phyloP scores from a whole-genome alignment of 1,140 invertebrate genomes.

The Caenorhabditis remanei region DNA sequence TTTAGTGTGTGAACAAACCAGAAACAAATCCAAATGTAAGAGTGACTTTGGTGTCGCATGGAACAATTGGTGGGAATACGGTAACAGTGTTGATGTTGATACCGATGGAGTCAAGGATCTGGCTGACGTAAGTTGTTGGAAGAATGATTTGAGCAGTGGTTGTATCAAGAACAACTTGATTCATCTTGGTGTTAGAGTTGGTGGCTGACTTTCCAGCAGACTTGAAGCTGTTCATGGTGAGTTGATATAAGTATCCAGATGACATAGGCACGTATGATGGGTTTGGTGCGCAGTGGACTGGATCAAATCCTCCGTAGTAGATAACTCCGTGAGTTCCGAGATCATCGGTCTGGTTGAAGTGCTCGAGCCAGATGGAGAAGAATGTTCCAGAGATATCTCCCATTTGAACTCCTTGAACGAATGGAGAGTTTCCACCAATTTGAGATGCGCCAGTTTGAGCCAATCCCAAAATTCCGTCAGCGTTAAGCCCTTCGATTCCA shows the following conservation, averaged over 20 bases:
- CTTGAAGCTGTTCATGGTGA: not conserved
- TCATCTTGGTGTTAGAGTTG: not conserved
- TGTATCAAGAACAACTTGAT: conserved; percentile 16
- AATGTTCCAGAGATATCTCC: conserved; percentile 2
- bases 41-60: conserved; percentile 37
- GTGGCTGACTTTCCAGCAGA: not conserved
- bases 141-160: conserved; percentile 1
- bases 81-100: conserved; percentile 4
- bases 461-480: conserved; percentile 51
- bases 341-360: conserved; percentile 44
- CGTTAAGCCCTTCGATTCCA: not conserved
- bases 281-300: conserved; percentile 43
- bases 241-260: not conserved
- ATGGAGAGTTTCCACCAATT: conserved; percentile 46
- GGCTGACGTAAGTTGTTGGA: not conserved
- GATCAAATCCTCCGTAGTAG: conserved; percentile 48
- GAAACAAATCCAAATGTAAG: not conserved
- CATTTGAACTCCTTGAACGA: conserved; percentile 5
- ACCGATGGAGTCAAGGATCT: conserved; percentile 4
- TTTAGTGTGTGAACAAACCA: not conserved
- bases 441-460: conserved; percentile 4
- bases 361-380: conserved; percentile 47
- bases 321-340: conserved; percentile 43
- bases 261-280: conserved; percentile 12
- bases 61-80: conserved; percentile 45